Percentiles rank a stretch among this genome's conserved stretches.
Evolutionary conservation across 2,113 vertebrate species (phyloP).

Genomic region (Archocentrus centrarchus): DNA sequence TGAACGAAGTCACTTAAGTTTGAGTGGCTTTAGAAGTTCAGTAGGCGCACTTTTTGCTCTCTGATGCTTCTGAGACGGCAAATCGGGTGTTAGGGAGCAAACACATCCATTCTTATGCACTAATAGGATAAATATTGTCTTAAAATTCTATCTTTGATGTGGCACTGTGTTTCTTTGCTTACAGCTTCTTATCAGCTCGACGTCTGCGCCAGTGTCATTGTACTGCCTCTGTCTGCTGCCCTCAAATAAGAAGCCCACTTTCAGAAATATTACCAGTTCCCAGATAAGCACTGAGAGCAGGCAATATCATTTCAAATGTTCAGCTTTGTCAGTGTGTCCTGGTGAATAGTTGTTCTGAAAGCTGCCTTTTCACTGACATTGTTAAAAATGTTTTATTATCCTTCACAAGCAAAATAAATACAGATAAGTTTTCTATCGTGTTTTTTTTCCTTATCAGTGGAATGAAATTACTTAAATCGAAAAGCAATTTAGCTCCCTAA

Average conservation of each 20-base stretch:
- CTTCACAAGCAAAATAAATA: slow-evolving; percentile 21
- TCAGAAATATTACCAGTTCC: slow-evolving; percentile 16
- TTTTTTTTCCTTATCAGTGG: slow-evolving; percentile 22
- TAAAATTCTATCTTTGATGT: slow-evolving; percentile 14
- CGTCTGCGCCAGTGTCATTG: slow-evolving; percentile 21
- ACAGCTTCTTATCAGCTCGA: slow-evolving; percentile 35
- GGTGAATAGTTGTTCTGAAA: slow-evolving; percentile 7
- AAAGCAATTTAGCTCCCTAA: slow-evolving; percentile 43
- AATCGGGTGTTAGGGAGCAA: slow-evolving; percentile 36
- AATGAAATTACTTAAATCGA: slow-evolving; percentile 42
- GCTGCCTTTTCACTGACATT: neutral
- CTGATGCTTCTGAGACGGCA: neutral
- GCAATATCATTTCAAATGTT: slow-evolving; percentile 19
- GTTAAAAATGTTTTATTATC: slow-evolving; percentile 13
- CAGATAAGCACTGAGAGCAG: slow-evolving; percentile 34
- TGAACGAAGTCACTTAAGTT: neutral
- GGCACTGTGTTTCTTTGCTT: neutral
- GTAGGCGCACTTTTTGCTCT: neutral
- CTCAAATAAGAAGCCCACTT: slow-evolving; percentile 15
- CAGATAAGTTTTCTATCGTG: slow-evolving; percentile 29
- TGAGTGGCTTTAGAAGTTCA: neutral
- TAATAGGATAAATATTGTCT: slow-evolving; percentile 4
- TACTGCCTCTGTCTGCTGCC: neutral
- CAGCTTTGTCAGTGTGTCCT: slow-evolving; percentile 7
- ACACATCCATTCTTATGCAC: slow-evolving; percentile 14